phyloP scores from a whole-genome alignment of 2,113 vertebrate genomes.

The Madoqua kirkii region DNA sequence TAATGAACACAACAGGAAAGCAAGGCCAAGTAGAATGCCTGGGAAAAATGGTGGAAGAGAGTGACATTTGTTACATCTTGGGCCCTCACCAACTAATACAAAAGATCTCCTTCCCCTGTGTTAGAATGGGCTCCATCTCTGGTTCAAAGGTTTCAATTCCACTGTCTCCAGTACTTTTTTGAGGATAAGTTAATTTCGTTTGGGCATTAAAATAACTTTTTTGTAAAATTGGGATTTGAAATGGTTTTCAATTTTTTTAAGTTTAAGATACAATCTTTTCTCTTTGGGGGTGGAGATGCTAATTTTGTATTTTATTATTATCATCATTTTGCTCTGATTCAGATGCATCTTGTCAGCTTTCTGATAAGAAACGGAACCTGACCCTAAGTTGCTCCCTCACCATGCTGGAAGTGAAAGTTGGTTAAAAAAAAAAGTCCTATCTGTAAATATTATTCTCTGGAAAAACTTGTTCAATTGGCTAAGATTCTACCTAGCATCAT shows the following conservation, averaged over 20 bases:
- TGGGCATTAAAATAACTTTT: slow-evolving; percentile 6
- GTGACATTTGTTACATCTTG: neutral
- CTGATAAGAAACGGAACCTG: neutral
- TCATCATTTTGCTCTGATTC: neutral
- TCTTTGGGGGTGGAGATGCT: neutral
- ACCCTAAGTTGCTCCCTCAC: neutral
- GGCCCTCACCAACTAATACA: neutral
- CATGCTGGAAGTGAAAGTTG: neutral
- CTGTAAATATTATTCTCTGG: neutral
- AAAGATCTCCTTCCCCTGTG: neutral
- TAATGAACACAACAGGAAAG: neutral
- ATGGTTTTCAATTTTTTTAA: neutral
- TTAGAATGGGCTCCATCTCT: neutral
- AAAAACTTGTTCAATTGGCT: neutral
- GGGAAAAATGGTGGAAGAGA: neutral
- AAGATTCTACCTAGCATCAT: neutral
- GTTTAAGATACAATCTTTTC: neutral
- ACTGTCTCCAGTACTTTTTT: neutral
- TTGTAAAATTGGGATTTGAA: neutral
- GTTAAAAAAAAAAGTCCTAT: neutral
- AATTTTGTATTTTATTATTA: neutral
- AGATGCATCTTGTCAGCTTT: neutral
- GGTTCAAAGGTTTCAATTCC: neutral
- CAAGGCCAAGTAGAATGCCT: neutral
- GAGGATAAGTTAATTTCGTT: neutral